Conservation (phyloP, 2,888 invertebrate species). For the Hypercompe scribonia region DNA sequence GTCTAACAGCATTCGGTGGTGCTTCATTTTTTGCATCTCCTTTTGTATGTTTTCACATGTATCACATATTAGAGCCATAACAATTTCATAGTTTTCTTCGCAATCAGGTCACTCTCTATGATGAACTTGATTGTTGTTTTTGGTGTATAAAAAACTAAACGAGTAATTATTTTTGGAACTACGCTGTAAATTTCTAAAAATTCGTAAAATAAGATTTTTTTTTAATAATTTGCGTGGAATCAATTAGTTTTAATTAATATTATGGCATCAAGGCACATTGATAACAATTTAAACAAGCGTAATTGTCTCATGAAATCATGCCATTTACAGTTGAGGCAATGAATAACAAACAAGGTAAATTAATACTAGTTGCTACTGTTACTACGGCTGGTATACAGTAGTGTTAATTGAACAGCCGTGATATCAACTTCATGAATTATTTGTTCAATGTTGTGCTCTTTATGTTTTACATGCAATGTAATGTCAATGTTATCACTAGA, state of each 20-base stretch:
- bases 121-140: background rate
- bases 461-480: background rate
- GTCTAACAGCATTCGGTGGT: constrained; percentile 4
- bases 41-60: background rate
- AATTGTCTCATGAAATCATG: background rate
- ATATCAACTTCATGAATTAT: background rate
- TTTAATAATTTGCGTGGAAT: background rate
- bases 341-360: background rate
- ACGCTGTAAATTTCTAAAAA: background rate
- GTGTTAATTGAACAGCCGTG: background rate
- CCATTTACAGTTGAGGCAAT: background rate
- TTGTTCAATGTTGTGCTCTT: background rate
- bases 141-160: background rate
- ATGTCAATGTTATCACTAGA: no score
- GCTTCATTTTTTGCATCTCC: background rate
- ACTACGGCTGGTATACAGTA: background rate
- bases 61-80: background rate
- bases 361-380: background rate
- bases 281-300: background rate
- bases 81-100: background rate
- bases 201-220: background rate
- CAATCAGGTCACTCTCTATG: background rate
- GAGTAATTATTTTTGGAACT: background rate
- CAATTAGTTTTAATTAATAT: background rate
- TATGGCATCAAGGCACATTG: background rate